phyloP scores from a whole-genome alignment of 2,888 invertebrate genomes.

The Volucella inflata region DNA sequence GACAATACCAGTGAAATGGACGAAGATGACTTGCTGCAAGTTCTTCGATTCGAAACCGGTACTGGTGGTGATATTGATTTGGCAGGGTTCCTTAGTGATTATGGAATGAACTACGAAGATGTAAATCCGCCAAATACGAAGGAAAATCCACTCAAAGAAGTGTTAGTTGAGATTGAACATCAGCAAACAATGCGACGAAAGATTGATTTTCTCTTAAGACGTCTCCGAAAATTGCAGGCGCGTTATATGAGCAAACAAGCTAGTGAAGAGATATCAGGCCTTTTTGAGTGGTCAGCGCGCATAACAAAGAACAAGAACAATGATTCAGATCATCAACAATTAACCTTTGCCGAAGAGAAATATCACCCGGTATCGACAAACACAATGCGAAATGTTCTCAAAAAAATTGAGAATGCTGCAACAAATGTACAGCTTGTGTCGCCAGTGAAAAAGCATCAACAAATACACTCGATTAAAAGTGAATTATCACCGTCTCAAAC shows the following conservation, averaged over 20 bases:
- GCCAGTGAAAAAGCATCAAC: slow-evolving; percentile 69
- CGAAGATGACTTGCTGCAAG: slow-evolving; percentile 90
- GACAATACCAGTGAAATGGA: slow-evolving; percentile 88
- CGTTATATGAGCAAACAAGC: slow-evolving; percentile 90
- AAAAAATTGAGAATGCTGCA: slow-evolving; percentile 80
- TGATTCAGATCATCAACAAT: slow-evolving; percentile 69
- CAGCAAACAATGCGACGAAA: slow-evolving; percentile 87
- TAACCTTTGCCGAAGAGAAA: slow-evolving; percentile 81
- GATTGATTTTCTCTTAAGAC: slow-evolving; percentile 89
- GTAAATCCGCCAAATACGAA: slow-evolving; percentile 74
- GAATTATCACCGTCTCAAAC: neutral
- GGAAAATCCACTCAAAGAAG: slow-evolving; percentile 78
- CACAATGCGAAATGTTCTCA: slow-evolving; percentile 85
- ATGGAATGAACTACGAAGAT: slow-evolving; percentile 77
- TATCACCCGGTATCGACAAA: slow-evolving; percentile 84
- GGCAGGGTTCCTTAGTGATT: slow-evolving; percentile 81
- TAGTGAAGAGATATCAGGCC: slow-evolving; percentile 90
- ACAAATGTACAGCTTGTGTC: slow-evolving; percentile 80
- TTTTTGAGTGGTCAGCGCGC: slow-evolving; percentile 90
- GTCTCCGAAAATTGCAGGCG: slow-evolving; percentile 91
- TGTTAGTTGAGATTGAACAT: slow-evolving; percentile 80
- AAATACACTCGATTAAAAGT: slow-evolving; percentile 15
- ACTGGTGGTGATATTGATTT: slow-evolving; percentile 81
- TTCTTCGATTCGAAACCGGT: slow-evolving; percentile 88
- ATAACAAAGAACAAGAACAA: slow-evolving; percentile 76